Evolutionary conservation across 2,888 invertebrate species (phyloP).

Genomic region (Eristalis pertinax): DNA sequence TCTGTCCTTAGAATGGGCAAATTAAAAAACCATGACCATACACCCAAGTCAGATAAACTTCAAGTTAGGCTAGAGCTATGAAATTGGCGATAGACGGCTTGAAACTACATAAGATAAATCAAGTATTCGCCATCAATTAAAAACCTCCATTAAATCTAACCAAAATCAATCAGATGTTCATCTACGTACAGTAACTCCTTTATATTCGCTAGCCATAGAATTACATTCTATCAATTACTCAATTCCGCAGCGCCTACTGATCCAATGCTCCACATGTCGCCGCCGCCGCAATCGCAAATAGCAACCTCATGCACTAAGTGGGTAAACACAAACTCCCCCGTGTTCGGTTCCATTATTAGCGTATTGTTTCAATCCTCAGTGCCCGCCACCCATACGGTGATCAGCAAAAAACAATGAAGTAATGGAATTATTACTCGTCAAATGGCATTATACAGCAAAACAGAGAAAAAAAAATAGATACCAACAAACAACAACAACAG

Average conservation of each 20-base stretch:
- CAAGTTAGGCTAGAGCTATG: too few species aligned
- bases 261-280: not conserved
- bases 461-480: not conserved
- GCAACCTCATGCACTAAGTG: slow-evolving; percentile 46
- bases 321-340: slow-evolving; percentile 19
- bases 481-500: not conserved
- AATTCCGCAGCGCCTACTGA: not conserved
- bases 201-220: not conserved
- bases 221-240: not conserved
- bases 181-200: not conserved
- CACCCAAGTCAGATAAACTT: too few species aligned
- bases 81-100: too few species aligned
- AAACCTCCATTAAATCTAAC: too few species aligned
- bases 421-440: slow-evolving; percentile 39
- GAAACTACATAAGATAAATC: too few species aligned
- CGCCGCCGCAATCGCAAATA: slow-evolving; percentile 41
- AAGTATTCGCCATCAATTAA: too few species aligned
- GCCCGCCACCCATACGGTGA: slow-evolving; percentile 48
- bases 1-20: too few species aligned
- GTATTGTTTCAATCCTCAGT: slow-evolving; percentile 52
- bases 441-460: slow-evolving; percentile 33
- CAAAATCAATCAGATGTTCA: too few species aligned
- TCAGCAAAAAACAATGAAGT: slow-evolving; percentile 32
- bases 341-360: slow-evolving; percentile 36
- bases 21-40: too few species aligned